A percentile compares a stretch with the other conserved stretches of the same genome.
phyloP scores from a whole-genome alignment of 2,113 vertebrate genomes.

The Lichenostomus cassidix region DNA sequence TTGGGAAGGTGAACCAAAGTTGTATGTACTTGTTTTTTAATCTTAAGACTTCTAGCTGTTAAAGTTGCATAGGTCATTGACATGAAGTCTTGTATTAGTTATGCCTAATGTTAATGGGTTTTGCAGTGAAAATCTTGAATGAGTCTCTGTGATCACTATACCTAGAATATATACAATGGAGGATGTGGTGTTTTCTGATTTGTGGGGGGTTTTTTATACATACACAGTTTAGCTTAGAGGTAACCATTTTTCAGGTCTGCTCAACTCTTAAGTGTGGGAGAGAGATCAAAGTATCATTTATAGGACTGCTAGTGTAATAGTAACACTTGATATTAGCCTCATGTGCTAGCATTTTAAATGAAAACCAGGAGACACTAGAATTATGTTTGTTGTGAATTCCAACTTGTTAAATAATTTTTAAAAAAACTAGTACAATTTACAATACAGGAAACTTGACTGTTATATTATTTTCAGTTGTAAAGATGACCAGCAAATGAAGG shows the following conservation, averaged over 20 bases:
- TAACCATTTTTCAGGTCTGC: neutral
- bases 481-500: neutral
- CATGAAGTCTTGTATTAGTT: neutral
- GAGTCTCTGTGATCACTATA: neutral
- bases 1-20: too few relatives aligned
- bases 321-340: neutral
- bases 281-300: neutral
- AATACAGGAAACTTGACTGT: neutral
- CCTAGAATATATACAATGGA: neutral
- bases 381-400: neutral
- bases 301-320: neutral
- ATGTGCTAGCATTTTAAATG: neutral
- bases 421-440: neutral
- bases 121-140: conserved; percentile 14
- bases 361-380: neutral
- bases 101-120: conserved; percentile 25
- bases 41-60: neutral
- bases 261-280: neutral
- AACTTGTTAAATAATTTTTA: neutral
- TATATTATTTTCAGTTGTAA: neutral
- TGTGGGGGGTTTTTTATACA: neutral
- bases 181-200: neutral
- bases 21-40: neutral
- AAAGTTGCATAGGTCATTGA: neutral
- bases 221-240: neutral